Base-by-base conservation (phyloP, 2,797 vertebrate species). In the Squalus acanthias region DNA sequence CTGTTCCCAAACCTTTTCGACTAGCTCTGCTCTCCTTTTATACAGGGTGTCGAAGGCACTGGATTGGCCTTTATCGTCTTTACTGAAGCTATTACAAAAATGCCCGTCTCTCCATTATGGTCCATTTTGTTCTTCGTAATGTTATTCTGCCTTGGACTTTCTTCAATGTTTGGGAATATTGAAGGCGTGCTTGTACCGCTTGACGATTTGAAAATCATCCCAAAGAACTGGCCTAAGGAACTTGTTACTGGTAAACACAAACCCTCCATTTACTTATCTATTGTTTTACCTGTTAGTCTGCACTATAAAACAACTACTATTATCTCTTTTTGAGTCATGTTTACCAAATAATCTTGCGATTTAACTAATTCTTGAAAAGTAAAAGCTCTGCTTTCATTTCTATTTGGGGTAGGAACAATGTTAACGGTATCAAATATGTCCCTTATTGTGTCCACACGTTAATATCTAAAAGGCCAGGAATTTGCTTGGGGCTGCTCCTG, bases 71-170 rank as follows among this genome's bases (percentile, higher is more conserved):
- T 99, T 97, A 99, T 99, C 96, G 98, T 99, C 96, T 99, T 99
- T 97, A 99, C 99, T 0, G 99, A 99, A 97, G 99, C 99, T 63
- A 99, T 99, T 97, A 99, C 98, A 96, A 99, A 98, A 97, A 99
- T 99, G 99, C 99, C 99, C 0, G 1, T 98, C 63, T 98, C 99
- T 0, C 98, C 98, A 0, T 53, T 99, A n/a, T 99, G 99, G 99
- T 97, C 99, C 0, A 97, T 99, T 3, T 98, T 99, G 0, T 99
- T 99, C 98, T 99, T 99, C 97, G 74, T 98, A 97, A 99, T 99
- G 99, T 98, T 99, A 72, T 99, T 99, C 98, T 99, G 99, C 96
- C 98, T 99, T 29, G 99, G 99, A 79, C 98, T 99, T 96, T 99
- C 99, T 0, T 99, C 99, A 69, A 99, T 99, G 99, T 99, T 99